Evolutionary conservation across 2,113 vertebrate species (phyloP).

Genomic region (Chionis minor): DNA sequence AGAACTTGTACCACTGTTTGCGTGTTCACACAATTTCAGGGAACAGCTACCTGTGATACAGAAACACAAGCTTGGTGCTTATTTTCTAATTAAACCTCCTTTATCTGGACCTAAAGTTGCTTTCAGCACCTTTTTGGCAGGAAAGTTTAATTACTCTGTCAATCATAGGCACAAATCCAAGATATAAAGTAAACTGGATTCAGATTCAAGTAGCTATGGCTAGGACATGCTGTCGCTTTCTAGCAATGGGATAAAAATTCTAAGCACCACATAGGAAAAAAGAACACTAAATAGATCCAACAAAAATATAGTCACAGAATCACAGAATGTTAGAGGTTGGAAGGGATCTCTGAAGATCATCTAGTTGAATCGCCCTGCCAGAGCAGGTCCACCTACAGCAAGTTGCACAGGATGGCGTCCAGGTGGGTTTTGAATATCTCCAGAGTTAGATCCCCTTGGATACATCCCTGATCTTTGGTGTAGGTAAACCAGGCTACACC

Average conservation of each 20-base stretch:
- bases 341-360: too few relatives aligned
- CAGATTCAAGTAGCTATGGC: not conserved
- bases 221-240: not conserved
- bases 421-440: too few relatives aligned
- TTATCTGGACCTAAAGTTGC: not conserved
- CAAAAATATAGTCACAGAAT: not conserved
- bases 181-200: not conserved
- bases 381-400: too few relatives aligned
- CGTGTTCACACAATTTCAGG: not conserved
- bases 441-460: not conserved
- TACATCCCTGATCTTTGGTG: not conserved
- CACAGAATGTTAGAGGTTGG: too few relatives aligned
- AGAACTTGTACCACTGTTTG: not conserved
- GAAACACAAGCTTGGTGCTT: not conserved
- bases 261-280: not conserved
- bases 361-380: too few relatives aligned
- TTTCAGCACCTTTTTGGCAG: slow-evolving; percentile 2
- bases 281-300: not conserved
- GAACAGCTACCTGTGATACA: not conserved
- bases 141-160: slow-evolving; percentile 5
- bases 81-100: slow-evolving; percentile 28
- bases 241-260: not conserved
- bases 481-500: not conserved
- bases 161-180: not conserved
- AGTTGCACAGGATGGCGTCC: too few relatives aligned